Percentiles rank a stretch among this genome's conserved stretches.
Evolutionary conservation across 2,888 invertebrate species (phyloP).

Genomic region (Gymnoscelis rufifasciata): DNA sequence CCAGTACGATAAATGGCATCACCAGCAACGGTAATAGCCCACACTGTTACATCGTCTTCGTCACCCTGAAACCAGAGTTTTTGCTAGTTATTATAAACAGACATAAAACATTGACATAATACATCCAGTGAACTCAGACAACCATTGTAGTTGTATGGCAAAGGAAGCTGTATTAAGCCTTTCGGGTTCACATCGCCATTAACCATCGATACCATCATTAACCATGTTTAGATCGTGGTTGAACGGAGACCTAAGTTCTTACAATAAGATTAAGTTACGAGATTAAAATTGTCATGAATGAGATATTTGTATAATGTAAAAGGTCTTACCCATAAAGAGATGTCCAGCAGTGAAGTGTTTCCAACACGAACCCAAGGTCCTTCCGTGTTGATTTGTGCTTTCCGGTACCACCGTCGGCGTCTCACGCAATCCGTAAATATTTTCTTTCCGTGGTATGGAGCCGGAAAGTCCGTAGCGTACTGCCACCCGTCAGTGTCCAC

Average conservation of each 20-base stretch:
- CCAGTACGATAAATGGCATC: constrained; percentile 91
- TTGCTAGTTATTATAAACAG: too few species aligned
- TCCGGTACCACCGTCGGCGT: constrained; percentile 89
- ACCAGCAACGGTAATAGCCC: constrained; percentile 92
- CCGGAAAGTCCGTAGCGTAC: constrained; percentile 95
- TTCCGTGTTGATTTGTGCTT: constrained; percentile 88
- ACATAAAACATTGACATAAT: too few species aligned
- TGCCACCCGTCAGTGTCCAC: constrained; percentile 97
- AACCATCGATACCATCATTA: too few species aligned
- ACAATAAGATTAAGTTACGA: too few species aligned
- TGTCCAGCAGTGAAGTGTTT: constrained; percentile 90
- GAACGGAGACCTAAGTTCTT: too few species aligned
- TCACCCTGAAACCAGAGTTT: constrained; percentile 42
- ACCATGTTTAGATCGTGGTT: too few species aligned
- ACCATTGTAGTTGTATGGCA: too few species aligned
- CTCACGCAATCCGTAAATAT: constrained; percentile 93
- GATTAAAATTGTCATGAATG: too few species aligned
- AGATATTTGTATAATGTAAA: too few species aligned
- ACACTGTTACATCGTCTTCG: constrained; percentile 79
- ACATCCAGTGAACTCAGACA: too few species aligned
- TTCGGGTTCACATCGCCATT: too few species aligned
- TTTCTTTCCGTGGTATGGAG: constrained; percentile 90
- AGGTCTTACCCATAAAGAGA: constrained; percentile 84
- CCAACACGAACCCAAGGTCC: constrained; percentile 94
- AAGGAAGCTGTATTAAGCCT: too few species aligned